These are phyloP conservation scores for Meloidogyne floridensis DNA, from an alignment of 1,140 invertebrate genomes.

Conservation along the genomic window DNA sequence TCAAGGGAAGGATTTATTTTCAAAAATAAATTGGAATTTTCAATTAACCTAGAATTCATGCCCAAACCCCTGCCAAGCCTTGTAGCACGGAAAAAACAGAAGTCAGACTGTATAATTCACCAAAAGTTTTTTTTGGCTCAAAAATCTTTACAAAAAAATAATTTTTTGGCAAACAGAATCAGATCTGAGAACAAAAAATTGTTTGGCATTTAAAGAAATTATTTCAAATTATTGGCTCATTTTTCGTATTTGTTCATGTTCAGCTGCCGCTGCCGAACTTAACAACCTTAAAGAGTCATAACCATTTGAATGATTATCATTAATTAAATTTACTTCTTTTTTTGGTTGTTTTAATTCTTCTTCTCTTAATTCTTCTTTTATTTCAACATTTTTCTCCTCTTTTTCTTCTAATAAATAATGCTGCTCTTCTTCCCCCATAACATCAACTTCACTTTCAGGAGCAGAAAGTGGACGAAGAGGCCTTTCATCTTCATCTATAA, in stretches of 20 bases:
- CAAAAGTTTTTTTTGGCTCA: no score
- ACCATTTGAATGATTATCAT: background rate
- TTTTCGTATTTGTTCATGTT: conserved; percentile 15
- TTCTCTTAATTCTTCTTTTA: background rate
- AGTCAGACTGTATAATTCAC: no score
- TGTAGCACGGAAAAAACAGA: no score
- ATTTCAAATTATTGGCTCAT: background rate
- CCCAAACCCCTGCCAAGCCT: no score
- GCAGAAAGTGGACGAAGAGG: background rate
- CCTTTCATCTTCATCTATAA: background rate
- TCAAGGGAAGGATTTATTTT: no score
- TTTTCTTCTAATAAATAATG: background rate
- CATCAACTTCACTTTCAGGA: conserved; percentile 28
- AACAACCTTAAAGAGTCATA: conserved; percentile 16
- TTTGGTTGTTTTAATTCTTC: background rate
- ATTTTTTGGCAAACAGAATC: no score
- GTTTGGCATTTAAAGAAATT: background rate
- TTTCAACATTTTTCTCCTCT: background rate
- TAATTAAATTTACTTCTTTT: background rate
- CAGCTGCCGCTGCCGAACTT: conserved; percentile 14
- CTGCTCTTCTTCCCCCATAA: conserved; percentile 3
- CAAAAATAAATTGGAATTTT: no score
- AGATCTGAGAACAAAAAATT: background rate
- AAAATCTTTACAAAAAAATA: no score
- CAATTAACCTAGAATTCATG: no score